Evolutionary conservation across 2,797 vertebrate genomes (phyloP).

Genomic region (Scomberomorus guttatus): DNA sequence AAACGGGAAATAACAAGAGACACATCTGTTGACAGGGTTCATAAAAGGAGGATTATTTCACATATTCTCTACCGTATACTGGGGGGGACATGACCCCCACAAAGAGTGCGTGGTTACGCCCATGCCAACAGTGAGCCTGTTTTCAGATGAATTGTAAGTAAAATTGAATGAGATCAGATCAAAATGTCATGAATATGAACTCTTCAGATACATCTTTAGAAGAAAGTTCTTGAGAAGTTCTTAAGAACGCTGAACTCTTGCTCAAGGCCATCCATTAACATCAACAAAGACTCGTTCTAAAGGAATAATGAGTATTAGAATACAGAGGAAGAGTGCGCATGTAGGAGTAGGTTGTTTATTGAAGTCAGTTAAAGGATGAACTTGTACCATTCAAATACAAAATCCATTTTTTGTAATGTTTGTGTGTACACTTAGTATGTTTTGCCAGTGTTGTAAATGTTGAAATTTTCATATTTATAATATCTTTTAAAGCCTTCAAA

Average conservation of each 20-base stretch:
- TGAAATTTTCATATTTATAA: too few relatives aligned
- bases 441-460: too few relatives aligned
- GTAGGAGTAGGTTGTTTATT: background rate
- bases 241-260: background rate
- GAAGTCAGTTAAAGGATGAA: conserved; percentile 4
- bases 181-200: background rate
- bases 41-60: too few relatives aligned
- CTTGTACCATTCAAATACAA: background rate
- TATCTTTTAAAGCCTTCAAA: too few relatives aligned
- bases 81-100: too few relatives aligned
- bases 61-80: too few relatives aligned
- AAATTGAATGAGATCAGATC: background rate
- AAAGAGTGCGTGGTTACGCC: too few relatives aligned
- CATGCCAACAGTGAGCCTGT: too few relatives aligned
- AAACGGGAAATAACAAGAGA: too few relatives aligned
- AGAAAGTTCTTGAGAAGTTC: background rate
- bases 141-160: background rate
- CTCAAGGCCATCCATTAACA: background rate
- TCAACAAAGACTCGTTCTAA: background rate
- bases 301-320: background rate
- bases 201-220: background rate
- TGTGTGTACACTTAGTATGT: too few relatives aligned
- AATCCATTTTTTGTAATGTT: background rate
- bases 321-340: background rate
- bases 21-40: too few relatives aligned